A percentile compares a stretch with the other conserved stretches of the same genome.
Evolutionary conservation across 2,797 vertebrate genomes (phyloP).

Genomic region (Corythornis leucogaster): DNA sequence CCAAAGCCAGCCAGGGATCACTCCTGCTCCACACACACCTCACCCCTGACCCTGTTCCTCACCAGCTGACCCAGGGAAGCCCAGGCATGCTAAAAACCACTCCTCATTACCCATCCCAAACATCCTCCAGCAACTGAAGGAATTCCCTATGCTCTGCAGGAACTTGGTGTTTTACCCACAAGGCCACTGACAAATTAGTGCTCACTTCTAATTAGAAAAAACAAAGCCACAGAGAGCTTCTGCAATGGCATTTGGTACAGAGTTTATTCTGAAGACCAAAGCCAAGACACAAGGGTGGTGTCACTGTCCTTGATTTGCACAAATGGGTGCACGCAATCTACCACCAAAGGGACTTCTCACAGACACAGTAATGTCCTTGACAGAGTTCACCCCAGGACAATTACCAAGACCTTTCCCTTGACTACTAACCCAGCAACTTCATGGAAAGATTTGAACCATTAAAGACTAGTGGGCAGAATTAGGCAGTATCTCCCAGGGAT

Average conservation of each 20-base stretch:
- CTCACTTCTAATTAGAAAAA: conserved; percentile 24
- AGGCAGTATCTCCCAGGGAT: not conserved
- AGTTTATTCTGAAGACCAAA: not conserved
- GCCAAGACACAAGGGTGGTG: not conserved
- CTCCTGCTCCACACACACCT: not conserved
- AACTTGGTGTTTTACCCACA: not conserved
- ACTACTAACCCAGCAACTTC: not conserved
- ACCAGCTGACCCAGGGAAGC: not conserved
- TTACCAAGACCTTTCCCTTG: fast-evolving
- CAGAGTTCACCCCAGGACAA: not conserved
- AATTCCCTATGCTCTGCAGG: not conserved
- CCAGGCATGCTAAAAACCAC: not conserved
- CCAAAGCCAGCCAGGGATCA: fast-evolving
- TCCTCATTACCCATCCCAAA: not conserved
- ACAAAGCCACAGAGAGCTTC: not conserved
- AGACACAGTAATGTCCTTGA: not conserved
- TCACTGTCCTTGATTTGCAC: not conserved
- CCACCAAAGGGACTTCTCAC: not conserved
- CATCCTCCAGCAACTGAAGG: not conserved
- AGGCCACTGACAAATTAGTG: not conserved
- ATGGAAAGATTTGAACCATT: not conserved
- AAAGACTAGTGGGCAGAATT: not conserved
- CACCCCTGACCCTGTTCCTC: not conserved
- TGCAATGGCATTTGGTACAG: not conserved
- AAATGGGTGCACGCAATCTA: not conserved